phyloP scores from a whole-genome alignment of 2,797 vertebrate genomes.

The Onychomys leucogaster region DNA sequence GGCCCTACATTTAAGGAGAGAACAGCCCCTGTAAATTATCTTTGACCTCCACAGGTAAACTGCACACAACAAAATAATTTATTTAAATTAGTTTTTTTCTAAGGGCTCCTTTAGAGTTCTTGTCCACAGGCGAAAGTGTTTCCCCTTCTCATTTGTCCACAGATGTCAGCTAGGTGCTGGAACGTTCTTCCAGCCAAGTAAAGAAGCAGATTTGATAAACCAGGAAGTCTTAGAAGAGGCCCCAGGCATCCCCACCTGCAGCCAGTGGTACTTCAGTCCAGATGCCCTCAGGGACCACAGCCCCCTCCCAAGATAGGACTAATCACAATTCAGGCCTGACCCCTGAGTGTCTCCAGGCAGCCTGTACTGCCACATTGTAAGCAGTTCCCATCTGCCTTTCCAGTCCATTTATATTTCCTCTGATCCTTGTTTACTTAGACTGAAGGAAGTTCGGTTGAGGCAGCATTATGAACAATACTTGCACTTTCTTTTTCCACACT shows the following conservation, averaged over 20 bases:
- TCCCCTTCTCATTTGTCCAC: background rate
- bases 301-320: accelerated
- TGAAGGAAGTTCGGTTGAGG: too few relatives aligned
- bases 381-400: background rate
- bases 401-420: background rate
- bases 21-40: too few relatives aligned
- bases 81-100: background rate
- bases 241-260: constrained; percentile 61
- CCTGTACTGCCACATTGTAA: background rate
- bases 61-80: too few relatives aligned
- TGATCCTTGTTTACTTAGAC: too few relatives aligned
- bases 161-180: constrained; percentile 88
- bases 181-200: constrained; percentile 89
- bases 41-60: background rate
- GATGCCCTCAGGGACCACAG: background rate
- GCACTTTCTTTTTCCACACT: too few relatives aligned
- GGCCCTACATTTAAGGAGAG: too few relatives aligned
- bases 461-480: too few relatives aligned
- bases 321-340: accelerated
- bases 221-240: constrained; percentile 84
- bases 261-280: constrained; percentile 84
- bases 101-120: background rate
- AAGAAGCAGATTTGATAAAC: constrained; percentile 87
- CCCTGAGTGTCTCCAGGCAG: too few relatives aligned
- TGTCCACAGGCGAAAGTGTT: background rate